Evolutionary conservation across 2,797 vertebrate genomes (phyloP).

Genomic region (Sebastolobus alascanus): DNA sequence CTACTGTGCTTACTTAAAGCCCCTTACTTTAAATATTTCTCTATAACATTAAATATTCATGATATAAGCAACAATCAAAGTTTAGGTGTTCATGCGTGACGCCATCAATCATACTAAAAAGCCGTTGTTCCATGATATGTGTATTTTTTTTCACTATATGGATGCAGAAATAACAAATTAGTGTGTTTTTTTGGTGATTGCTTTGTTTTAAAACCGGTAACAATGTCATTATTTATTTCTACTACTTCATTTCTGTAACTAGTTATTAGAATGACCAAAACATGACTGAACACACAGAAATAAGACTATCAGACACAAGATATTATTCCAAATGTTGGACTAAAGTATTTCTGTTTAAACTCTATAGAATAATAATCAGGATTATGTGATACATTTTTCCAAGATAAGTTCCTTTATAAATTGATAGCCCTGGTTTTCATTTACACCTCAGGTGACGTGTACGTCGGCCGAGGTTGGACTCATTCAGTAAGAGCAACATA

Average conservation of each 20-base stretch:
- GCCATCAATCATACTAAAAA: not conserved
- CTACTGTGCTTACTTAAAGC: no score
- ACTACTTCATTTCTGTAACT: not conserved
- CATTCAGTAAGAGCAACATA: constrained; percentile 27
- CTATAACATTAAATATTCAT: no score
- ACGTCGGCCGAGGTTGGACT: not conserved
- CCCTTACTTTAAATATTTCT: no score
- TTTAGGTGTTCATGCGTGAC: not conserved
- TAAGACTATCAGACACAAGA: no score
- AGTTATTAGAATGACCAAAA: not conserved
- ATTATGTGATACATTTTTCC: not conserved
- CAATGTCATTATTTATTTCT: not conserved
- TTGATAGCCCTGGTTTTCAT: not conserved
- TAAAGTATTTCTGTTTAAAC: not conserved
- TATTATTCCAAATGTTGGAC: no score
- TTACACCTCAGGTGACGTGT: not conserved
- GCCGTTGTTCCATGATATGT: no score
- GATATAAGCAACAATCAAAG: no score
- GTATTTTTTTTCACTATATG: not conserved
- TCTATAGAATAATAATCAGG: not conserved
- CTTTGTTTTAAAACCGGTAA: no score
- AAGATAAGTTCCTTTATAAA: no score
- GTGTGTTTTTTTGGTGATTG: not conserved
- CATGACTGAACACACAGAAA: not conserved
- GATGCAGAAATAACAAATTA: not conserved